A percentile compares a stretch with the other conserved stretches of the same genome.
These are phyloP conservation scores for Hybos culiciformis DNA, from an alignment of 2,888 invertebrate genomes.

Conservation along the genomic window DNA sequence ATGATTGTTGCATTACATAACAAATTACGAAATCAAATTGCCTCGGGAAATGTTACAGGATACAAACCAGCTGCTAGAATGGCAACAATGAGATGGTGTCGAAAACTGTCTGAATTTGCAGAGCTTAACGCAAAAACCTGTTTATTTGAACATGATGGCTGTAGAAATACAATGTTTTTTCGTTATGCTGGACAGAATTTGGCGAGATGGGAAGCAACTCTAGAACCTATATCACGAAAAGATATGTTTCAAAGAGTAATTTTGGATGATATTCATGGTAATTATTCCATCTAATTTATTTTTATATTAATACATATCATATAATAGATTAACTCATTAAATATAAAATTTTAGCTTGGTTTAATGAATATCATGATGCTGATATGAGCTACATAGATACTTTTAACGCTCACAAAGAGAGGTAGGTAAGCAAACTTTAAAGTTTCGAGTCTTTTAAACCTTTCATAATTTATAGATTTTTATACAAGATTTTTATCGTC, in stretches of 20 bases:
- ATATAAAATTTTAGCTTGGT: no score
- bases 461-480: no score
- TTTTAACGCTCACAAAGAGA: no score
- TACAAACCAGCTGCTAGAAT: constrained; percentile 14
- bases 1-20: constrained; percentile 15
- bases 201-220: neutral
- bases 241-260: no score
- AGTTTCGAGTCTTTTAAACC: no score
- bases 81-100: constrained; percentile 15
- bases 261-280: no score
- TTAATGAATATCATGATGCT: constrained; percentile 13
- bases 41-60: constrained; percentile 11
- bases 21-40: constrained; percentile 13
- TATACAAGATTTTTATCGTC: no score
- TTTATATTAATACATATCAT: no score
- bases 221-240: neutral
- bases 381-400: constrained; percentile 9
- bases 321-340: no score
- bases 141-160: constrained; percentile 13
- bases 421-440: no score
- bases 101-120: constrained; percentile 16
- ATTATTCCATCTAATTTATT: no score
- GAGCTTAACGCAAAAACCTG: constrained; percentile 16
- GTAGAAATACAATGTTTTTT: constrained; percentile 16
- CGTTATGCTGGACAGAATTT: constrained; percentile 17